Base-by-base conservation (phyloP, 2,113 vertebrate species). In the Tonatia bakeri region DNA sequence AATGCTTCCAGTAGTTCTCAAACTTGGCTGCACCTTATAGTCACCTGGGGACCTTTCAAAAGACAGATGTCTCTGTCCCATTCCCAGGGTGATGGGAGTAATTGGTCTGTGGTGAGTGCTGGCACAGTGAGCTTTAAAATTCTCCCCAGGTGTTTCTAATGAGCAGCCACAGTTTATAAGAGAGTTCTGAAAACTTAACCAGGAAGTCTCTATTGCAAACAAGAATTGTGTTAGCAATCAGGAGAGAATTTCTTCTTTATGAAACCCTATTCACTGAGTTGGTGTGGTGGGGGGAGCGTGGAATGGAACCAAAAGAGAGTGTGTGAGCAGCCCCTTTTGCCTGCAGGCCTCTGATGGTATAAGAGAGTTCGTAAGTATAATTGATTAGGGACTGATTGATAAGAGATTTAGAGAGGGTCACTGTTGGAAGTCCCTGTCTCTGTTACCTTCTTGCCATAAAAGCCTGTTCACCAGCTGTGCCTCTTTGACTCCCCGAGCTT, bases 191-290 rank as follows among this genome's bases (percentile, higher is more conserved):
- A 95, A 36, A 38, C 77, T 80, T 83, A 83, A 94, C 91, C 86
- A 90, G 82, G 73, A 92, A 91, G 64, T 89, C 69, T 52, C 56
- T 80, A 28, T 83, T 82, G 47, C 82, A 96, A 47, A 67, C 50
- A 52, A 83, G 65, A 87, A 94, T 95, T 97, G 82, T 94, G 94
- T 96, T 93, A 94, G 61, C 86, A 89, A 87, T 84, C 52, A 82
- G 65, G 72, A 85, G 95, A 69, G 93, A 95, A 96, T 84, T 96
- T 93, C 79, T 86, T 96, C 76, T 95, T 96, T 95, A 80, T 47
- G 88, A 82, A 83, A 80, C 38, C 33, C 69, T 24, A 45, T 45
- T 86, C 64, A 76, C 28, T 40, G 52, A 92, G 19, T 11, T 16
- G 9, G 16, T 52, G 47, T 7, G 10, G 45, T 4, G 43, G n/a